These are phyloP conservation scores for Saguinus midas DNA, from an alignment of 2,113 vertebrate genomes.

Conservation along the genomic window DNA sequence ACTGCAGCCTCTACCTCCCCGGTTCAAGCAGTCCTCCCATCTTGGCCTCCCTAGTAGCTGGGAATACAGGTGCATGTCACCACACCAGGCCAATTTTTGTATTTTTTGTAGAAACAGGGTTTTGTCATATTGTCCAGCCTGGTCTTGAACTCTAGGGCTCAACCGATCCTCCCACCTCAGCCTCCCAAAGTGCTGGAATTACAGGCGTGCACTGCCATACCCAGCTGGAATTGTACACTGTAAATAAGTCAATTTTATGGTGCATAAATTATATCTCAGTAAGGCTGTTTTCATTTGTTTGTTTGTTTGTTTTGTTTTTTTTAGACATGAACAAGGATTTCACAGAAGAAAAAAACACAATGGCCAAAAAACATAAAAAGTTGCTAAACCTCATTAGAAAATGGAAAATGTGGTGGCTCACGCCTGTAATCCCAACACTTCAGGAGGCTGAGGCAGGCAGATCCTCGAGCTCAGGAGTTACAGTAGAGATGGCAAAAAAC, in stretches of 20 bases:
- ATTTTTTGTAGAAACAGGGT: neutral
- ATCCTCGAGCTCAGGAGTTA: too few species aligned
- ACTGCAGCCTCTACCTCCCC: neutral
- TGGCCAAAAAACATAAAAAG: neutral
- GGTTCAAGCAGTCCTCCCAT: neutral
- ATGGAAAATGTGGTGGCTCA: too few species aligned
- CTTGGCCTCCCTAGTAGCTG: neutral
- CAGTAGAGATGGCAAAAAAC: too few species aligned
- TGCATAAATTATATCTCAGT: neutral
- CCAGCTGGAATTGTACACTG: neutral
- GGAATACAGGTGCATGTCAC: neutral
- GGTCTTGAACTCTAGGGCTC: neutral
- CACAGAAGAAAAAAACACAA: neutral
- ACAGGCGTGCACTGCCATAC: neutral
- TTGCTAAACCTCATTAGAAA: neutral
- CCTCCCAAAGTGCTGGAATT: neutral
- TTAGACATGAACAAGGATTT: neutral
- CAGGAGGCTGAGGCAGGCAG: too few species aligned
- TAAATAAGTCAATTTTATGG: neutral
- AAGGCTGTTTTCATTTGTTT: neutral
- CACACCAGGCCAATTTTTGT: neutral
- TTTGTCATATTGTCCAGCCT: neutral
- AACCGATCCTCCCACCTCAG: neutral
- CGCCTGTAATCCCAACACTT: too few species aligned
- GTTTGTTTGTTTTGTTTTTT: neutral